A percentile compares a stretch with the other conserved stretches of the same genome.
Evolutionary conservation across 2,888 invertebrate genomes (phyloP).

Genomic region (Campoletis raptor): DNA sequence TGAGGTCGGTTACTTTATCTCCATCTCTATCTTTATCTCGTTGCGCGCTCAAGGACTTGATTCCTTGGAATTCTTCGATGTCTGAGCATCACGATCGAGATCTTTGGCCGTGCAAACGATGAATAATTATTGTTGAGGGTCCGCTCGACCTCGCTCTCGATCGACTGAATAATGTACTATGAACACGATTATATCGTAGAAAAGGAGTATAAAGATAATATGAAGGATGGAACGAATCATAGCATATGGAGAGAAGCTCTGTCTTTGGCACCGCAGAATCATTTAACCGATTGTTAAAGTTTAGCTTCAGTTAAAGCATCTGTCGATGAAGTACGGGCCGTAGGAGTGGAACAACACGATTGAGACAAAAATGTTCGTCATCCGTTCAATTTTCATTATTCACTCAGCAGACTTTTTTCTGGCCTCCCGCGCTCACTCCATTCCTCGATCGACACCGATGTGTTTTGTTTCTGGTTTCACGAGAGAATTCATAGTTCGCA

Average conservation of each 20-base stretch:
- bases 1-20: not conserved
- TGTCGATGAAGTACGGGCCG: not conserved
- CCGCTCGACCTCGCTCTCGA: constrained; percentile 72
- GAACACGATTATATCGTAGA: not conserved
- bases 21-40: not conserved
- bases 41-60: not conserved
- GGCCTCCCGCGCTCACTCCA: not conserved
- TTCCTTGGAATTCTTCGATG: constrained; percentile 1
- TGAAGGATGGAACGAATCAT: constrained; percentile 34
- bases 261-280: constrained; percentile 26
- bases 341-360: not conserved
- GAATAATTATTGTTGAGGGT: constrained; percentile 80
- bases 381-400: constrained; percentile 69
- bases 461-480: constrained; percentile 59
- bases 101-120: constrained; percentile 75
- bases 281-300: constrained; percentile 60
- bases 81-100: constrained; percentile 63
- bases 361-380: constrained; percentile 39
- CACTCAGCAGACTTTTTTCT: constrained; percentile 53
- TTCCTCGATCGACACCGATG: constrained; percentile 24
- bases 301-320: constrained; percentile 15
- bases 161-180: constrained; percentile 35
- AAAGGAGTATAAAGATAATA: not conserved
- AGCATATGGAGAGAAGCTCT: constrained; percentile 22
- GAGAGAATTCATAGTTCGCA: constrained; percentile 64